These are phyloP conservation scores for Hypanus sabinus DNA, from an alignment of 2,113 vertebrate genomes.

Conservation along the genomic window DNA sequence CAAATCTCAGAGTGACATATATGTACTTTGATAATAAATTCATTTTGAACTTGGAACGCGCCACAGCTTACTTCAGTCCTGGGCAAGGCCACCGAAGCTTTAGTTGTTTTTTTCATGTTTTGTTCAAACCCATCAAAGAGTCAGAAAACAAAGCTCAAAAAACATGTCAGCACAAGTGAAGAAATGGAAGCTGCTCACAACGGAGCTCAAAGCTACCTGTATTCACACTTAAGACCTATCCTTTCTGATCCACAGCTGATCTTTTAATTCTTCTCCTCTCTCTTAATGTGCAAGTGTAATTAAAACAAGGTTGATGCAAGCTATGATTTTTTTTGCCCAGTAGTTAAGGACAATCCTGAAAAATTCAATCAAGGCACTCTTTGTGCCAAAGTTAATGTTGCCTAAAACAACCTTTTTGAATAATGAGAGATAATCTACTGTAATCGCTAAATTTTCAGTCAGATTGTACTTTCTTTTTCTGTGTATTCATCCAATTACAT, in stretches of 20 bases:
- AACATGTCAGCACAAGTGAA: conserved; percentile 21
- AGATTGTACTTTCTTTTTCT: background rate
- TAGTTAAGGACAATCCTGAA: conserved; percentile 40
- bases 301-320: background rate
- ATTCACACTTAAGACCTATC: conserved; percentile 40
- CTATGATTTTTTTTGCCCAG: conserved; percentile 40
- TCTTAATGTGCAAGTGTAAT: conserved; percentile 38
- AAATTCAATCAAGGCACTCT: conserved; percentile 41
- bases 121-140: conserved; percentile 24
- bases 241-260: background rate
- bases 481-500: conserved; percentile 23
- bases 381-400: conserved; percentile 30
- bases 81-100: background rate
- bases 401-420: conserved; percentile 35
- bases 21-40: too few species aligned
- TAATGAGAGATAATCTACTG: conserved; percentile 41
- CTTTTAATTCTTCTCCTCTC: conserved; percentile 39
- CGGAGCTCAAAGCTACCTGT: conserved; percentile 39
- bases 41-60: background rate
- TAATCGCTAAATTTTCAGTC: conserved; percentile 39
- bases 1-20: too few species aligned
- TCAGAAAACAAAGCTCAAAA: background rate
- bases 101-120: background rate
- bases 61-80: background rate
- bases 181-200: conserved; percentile 33